Conservation (phyloP, 2,113 vertebrate species). For the Andinoacara biseriatus region DNA sequence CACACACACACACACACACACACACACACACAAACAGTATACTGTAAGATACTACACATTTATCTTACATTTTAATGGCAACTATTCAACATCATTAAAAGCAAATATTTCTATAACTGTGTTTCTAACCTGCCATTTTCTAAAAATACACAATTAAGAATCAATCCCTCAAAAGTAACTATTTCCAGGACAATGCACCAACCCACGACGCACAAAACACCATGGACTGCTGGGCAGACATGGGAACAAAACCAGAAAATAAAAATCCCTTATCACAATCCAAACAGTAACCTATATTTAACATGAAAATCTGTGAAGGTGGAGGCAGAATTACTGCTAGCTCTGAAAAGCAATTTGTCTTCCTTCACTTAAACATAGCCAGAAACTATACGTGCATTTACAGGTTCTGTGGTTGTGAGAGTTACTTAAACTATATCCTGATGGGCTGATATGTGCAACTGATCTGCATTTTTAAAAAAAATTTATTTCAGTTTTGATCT, state of each 20-base stretch:
- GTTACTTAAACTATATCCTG: too few relatives aligned
- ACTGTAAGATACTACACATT: neutral
- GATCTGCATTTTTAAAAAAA: too few relatives aligned
- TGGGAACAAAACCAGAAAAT: neutral
- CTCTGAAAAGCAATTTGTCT: too few relatives aligned
- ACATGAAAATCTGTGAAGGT: neutral
- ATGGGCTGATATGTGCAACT: too few relatives aligned
- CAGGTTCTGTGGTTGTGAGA: too few relatives aligned
- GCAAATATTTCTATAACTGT: accelerated
- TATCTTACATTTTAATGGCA: neutral
- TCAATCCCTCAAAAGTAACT: accelerated
- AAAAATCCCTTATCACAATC: neutral
- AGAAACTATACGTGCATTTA: neutral
- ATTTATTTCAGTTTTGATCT: too few relatives aligned
- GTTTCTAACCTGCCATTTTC: neutral
- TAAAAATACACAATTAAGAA: neutral
- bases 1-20: neutral
- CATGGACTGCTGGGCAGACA: neutral
- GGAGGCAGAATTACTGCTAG: neutral
- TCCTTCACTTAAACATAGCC: neutral
- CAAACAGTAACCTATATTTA: too few relatives aligned
- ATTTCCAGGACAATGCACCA: accelerated
- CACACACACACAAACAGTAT: neutral
- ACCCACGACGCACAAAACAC: neutral
- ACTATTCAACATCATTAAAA: neutral